Evolutionary conservation across 2,113 vertebrate genomes (phyloP), one percentile per base, ranked within the genome.

Genomic region (Engystomops pustulosus): DNA sequence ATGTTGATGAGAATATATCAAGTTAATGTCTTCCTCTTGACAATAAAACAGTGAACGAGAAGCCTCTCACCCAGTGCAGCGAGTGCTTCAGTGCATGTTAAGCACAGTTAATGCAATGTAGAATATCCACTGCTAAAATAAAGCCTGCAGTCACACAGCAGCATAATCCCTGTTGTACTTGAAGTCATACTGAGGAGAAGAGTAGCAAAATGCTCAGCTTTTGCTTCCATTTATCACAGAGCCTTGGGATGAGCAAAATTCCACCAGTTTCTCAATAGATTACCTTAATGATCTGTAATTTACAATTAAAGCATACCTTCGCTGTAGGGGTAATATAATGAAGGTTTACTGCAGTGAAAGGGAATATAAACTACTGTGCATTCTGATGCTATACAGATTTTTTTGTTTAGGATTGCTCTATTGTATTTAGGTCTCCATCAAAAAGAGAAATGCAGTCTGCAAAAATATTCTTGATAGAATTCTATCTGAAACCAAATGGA

Each of bases 21-120:
- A 45, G 17, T 67, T 62, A 80, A 80, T 68, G 78, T 49, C 62
- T 67, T 68, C 25, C 78, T 49, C 60, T 68, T 80, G 60, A 80
- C 60, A 80, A 44, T 67, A 44, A 67, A 79, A 79, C 41, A 67
- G 27, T 60, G 55, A 65, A 44, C 20, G 23, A 60, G 45, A 44
- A 49, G 41, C 7, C 44, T 80, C 78, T 68, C 60, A 45, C 38
- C 25, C 17, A 27, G 41, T n/a, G 41, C 38, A 67, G 38, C 14
- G 30, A 65, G 77, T 45, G 38, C 49, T 36, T 55, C 30, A 36
- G 27, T 77, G 51, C 27, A 77, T 32, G 23, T 18, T 65, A 44
- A 62, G 25, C 55, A 44, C 36, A 25, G 55, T 25, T 25, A 79
- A 65, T 45, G 55, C 51, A 44, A n/a, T 12, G 77, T 44, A 79